These are phyloP conservation scores for Dusona sp. DNA, from an alignment of 2,888 invertebrate species.

Conservation along the genomic window DNA sequence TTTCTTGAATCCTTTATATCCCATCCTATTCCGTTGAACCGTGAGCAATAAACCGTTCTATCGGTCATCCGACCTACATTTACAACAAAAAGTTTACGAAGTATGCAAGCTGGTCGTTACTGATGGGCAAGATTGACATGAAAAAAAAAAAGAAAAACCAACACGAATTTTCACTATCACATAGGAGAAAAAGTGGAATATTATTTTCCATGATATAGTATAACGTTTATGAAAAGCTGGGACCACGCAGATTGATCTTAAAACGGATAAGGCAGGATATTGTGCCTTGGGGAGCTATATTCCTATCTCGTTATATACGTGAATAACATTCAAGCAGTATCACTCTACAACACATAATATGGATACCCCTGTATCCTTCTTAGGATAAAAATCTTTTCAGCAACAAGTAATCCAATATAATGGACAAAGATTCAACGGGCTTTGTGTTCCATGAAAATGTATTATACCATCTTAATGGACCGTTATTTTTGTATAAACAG, in stretches of 20 bases:
- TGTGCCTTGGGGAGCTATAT: slow-evolving; percentile 35
- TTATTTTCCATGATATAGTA: slow-evolving; percentile 4
- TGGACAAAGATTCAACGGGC: not conserved
- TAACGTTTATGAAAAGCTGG: slow-evolving; percentile 7
- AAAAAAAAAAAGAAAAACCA: not conserved
- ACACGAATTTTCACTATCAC: not conserved
- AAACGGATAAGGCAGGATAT: slow-evolving; percentile 45
- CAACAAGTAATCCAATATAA: slow-evolving; percentile 47
- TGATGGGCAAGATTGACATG: slow-evolving; percentile 7
- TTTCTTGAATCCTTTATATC: not conserved
- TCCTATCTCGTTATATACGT: slow-evolving; percentile 35
- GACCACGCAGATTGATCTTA: slow-evolving; percentile 27
- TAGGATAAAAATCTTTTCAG: slow-evolving; percentile 47
- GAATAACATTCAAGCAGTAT: slow-evolving; percentile 40
- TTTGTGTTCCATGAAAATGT: not conserved
- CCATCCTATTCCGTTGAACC: not conserved
- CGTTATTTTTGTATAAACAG: not conserved
- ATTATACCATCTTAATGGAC: not conserved
- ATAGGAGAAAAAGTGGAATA: not conserved
- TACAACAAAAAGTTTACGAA: slow-evolving; percentile 28
- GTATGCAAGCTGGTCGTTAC: not conserved
- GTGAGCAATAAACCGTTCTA: not conserved
- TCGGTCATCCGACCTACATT: slow-evolving; percentile 29
- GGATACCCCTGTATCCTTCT: not conserved
- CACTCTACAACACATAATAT: slow-evolving; percentile 21